Evolutionary conservation across 2,113 vertebrate genomes (phyloP), one percentile per base, ranked within the genome.

Genomic region (Coryphaenoides rupestris): DNA sequence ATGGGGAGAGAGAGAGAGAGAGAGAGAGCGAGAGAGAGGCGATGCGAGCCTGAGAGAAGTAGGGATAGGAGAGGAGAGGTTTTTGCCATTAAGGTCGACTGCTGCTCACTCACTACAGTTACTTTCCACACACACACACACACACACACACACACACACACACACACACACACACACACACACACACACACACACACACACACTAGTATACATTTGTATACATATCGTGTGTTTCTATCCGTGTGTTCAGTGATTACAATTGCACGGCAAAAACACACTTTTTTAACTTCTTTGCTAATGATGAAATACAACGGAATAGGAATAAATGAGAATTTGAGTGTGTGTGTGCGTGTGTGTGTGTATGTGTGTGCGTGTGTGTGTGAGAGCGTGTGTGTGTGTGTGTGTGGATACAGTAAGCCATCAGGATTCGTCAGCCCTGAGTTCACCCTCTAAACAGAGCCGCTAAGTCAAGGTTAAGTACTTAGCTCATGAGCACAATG

Each of bases 1-100:
- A 70, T 70, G 62, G 78, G 72, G 57, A 79, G 72, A 56, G 72
- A 67, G 76, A 78, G 76, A 40, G 33, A 40, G 33, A 9, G 6
- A 40, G 33, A 50, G 60, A 63, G 47, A 68, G 63, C 72, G 62
- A 62, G 71, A 57, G 63, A 75, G 76, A 62, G 64, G 63, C 64
- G 69, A 83, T 60, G 71, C 71, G 75, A 60, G 73, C 76, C 69
- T 74, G 15, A 68, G 75, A 74, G 66, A 74, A 68, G 73, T 60
- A 75, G 68, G 70, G 66, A 77, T 68, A 21, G 21, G 3, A 52
- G 49, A 58, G 64, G 77, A 75, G 80, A 73, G 76, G 12, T 81
- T 87, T 87, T 86, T 79, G 81, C 81, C 79, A 85, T 90, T 87
- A 91, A 89, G 86, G 86, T 86, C 84, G 77, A 83, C 75, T 83